These are phyloP conservation scores for Chaenogobius annularis DNA, from an alignment of 2,113 vertebrate genomes.

Conservation along the genomic window DNA sequence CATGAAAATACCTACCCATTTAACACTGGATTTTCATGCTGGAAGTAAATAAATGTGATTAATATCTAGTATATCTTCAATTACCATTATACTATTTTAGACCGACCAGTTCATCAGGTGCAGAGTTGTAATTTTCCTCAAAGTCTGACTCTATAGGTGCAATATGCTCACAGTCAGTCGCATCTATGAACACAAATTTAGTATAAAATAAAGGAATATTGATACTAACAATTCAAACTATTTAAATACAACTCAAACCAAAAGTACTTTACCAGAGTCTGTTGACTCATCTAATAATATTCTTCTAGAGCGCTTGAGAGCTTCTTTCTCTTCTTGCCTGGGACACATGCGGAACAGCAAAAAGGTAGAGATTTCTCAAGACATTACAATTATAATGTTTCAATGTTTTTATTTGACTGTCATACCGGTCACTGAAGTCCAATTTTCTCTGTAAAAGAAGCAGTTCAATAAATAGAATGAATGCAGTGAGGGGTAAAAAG, in stretches of 20 bases:
- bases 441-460: conserved; percentile 42
- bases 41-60: background rate
- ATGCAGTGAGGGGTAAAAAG: background rate
- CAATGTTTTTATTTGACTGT: background rate
- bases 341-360: background rate
- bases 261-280: conserved; percentile 37
- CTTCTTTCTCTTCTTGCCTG: conserved; percentile 8
- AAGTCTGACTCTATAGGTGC: conserved; percentile 56
- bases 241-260: background rate
- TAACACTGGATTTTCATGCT: background rate
- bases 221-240: background rate
- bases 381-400: background rate
- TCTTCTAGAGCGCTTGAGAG: background rate
- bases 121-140: conserved; percentile 30
- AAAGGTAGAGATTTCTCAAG: background rate
- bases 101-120: conserved; percentile 25
- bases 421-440: conserved; percentile 38
- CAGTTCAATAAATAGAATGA: conserved; percentile 16
- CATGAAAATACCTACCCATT: background rate
- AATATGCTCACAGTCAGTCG: background rate
- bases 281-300: background rate
- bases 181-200: conserved; percentile 15
- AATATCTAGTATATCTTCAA: background rate
- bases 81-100: background rate
- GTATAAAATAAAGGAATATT: background rate